Percentiles rank a stretch among this genome's conserved stretches.
Evolutionary conservation across 2,113 vertebrate genomes (phyloP).

Genomic region (Athene noctua): DNA sequence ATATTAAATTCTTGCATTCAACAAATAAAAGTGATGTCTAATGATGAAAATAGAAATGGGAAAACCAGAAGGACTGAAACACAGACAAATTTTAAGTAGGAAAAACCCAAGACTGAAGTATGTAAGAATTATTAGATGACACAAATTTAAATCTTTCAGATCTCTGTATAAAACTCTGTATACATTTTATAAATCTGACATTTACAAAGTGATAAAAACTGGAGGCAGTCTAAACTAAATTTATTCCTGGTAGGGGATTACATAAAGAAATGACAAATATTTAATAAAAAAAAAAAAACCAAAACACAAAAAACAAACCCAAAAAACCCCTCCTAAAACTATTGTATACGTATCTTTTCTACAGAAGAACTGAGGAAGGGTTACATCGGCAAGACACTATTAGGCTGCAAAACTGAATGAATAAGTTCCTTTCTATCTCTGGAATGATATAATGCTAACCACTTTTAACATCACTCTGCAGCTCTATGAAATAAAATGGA

Average conservation of each 20-base stretch:
- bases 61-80: neutral
- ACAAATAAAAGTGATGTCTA: neutral
- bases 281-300: neutral
- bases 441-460: neutral
- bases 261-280: neutral
- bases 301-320: neutral
- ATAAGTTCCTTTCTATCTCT: neutral
- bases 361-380: neutral
- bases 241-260: neutral
- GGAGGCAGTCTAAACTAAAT: neutral
- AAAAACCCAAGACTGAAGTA: neutral
- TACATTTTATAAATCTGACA: constrained; percentile 29
- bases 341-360: neutral
- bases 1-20: neutral
- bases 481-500: neutral
- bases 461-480: neutral
- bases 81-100: neutral
- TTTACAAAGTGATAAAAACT: constrained; percentile 12
- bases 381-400: neutral
- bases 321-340: neutral
- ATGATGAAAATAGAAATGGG: neutral
- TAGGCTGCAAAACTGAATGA: neutral
- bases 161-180: neutral
- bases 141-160: neutral
- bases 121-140: neutral